Evolutionary conservation across 2,113 vertebrate genomes (phyloP), one percentile per base, ranked within the genome.

Genomic region (Anoplopoma fimbria): DNA sequence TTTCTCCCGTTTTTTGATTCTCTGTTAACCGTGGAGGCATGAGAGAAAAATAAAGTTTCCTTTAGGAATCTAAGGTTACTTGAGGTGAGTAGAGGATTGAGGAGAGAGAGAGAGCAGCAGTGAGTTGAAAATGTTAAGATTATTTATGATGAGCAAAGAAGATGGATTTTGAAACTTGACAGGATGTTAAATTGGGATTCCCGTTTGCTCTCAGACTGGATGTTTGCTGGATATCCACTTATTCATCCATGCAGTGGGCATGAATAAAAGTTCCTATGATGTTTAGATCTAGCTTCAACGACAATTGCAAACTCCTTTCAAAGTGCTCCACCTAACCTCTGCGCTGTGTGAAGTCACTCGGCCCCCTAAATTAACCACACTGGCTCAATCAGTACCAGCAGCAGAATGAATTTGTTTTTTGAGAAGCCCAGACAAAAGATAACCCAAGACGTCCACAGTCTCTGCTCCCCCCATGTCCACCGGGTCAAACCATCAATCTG

Each of bases 401-500:
- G 49, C 57, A 23, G 71, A 68, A 40, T 42, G 47, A 62, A 80
- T 72, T n/a, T 84, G 38, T n/a, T 77, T 90, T 75, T 63, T 47
- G 60, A 63, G 45, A 61, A 13, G 67, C 62, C 31, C 36, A 51
- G 62, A 72, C 4, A n/a, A 84, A 83, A 88, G 77, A 79, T 25
- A 79, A 87, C 65, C 61, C 78, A 42, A 25, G 55, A 40, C 33
- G 23, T 21, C 27, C 68, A 10, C 75, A 75, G 69, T 29, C 72
- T 70, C 86, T 85, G 49, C 73, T 53, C 51, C 47, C 62, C 69
- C 58, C n/a, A n/a, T n/a, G n/a, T n/a, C n/a, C n/a, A n/a, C n/a
- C n/a, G n/a, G n/a, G n/a, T n/a, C n/a, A n/a, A n/a, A n/a, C 75
- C 79, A 89, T 93, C 88, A 92, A 89, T 92, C 83, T 92, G 90